Base-by-base conservation (phyloP, 2,888 invertebrate species). In the Epirrhoe alternata region DNA sequence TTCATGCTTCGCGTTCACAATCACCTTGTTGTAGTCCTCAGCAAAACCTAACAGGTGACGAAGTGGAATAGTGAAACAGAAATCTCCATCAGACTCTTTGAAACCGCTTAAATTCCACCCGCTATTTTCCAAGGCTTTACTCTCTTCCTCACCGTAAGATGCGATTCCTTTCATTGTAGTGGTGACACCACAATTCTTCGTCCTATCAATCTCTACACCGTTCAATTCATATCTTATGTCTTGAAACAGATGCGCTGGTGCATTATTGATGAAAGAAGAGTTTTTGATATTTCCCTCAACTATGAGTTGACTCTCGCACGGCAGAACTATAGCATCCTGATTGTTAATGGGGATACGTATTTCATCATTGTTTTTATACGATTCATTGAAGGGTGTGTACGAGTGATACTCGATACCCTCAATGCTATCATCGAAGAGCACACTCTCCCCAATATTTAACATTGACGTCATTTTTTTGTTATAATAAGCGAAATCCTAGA, bases 11-110 rank as follows among this genome's bases (percentile, higher is more conserved):
- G 78, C 77, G 71, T 87, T 87, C 0, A 86, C 69, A 60, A 85
- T 73, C 56, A 86, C 79, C 75, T 81, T 83, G 42, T 78, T 77
- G 66, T 82, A 87, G 71, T 86, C 72, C 58, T 75, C 74, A 8
- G 73, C 71, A 68, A 72, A 72, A 0, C 72, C 72, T 12, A 42
- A 42, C 42, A 42, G n/a, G 42, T 42, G 10, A 12, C n/a, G 10
- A 10, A 42, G n/a, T 12, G 42, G 42, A 12, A 42, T 42, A 10
- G n/a, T 10, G n/a, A n/a, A 10, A 42, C 42, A 12, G 42, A 42
- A 42, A 42, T 12, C n/a, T 12, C 42, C 42, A n/a, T 12, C 42
- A 42, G 10, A 10, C 10, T 42, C n/a, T 42, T 42, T 42, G 12
- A 42, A 42, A 42, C 42, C 42, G n/a, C n/a, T n/a, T n/a, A 42